Evolutionary conservation across 1,140 invertebrate species (phyloP).

Genomic region (Achroia grisella): DNA sequence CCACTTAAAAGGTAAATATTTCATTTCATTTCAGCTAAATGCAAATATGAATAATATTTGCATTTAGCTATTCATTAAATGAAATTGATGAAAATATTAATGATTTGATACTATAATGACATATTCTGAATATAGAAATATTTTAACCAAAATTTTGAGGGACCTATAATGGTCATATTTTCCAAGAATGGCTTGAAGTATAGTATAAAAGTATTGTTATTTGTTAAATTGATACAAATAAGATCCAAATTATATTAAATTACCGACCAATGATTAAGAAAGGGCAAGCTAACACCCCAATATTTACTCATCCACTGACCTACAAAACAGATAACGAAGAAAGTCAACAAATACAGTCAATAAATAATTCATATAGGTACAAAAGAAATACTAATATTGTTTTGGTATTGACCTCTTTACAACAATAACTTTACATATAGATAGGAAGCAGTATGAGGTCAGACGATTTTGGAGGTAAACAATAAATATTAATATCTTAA

Average conservation of each 20-base stretch:
- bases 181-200: too few species aligned
- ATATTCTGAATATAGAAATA: too few species aligned
- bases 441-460: constrained; percentile 7
- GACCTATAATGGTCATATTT: too few species aligned
- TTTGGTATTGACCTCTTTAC: constrained; percentile 58
- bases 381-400: constrained; percentile 52
- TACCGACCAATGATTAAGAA: constrained; percentile 24
- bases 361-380: constrained; percentile 55
- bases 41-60: too few species aligned
- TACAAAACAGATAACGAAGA: constrained; percentile 56
- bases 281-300: constrained; percentile 27
- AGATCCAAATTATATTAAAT: constrained; percentile 4
- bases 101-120: too few species aligned
- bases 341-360: constrained; percentile 56
- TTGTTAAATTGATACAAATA: too few species aligned
- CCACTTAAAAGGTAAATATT: too few species aligned
- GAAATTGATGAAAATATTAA: too few species aligned
- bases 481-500: constrained; percentile 7
- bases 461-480: constrained; percentile 1
- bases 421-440: constrained; percentile 19
- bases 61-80: too few species aligned
- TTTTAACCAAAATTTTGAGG: too few species aligned
- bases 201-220: too few species aligned
- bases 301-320: constrained; percentile 52
- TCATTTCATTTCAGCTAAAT: too few species aligned